These are phyloP conservation scores for Buathra laborator DNA, from an alignment of 2,888 invertebrate genomes.

Conservation along the genomic window DNA sequence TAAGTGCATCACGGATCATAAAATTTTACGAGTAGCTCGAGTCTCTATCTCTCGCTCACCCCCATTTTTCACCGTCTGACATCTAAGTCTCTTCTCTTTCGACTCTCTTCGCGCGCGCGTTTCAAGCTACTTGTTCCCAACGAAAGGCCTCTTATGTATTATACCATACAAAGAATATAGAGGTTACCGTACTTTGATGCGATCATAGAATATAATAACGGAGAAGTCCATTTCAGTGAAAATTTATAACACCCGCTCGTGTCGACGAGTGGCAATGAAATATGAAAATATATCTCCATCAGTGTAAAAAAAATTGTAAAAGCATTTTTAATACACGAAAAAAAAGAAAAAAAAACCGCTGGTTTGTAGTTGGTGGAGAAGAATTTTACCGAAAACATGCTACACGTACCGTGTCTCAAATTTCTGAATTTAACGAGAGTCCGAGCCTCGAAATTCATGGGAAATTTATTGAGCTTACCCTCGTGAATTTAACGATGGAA, in stretches of 20 bases:
- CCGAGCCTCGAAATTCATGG: neutral
- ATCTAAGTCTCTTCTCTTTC: slow-evolving; percentile 31
- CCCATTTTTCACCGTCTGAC: slow-evolving; percentile 33
- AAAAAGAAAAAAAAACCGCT: no score
- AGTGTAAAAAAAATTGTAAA: neutral
- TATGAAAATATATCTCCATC: neutral
- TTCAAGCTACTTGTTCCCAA: neutral
- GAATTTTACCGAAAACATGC: neutral
- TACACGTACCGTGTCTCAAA: neutral
- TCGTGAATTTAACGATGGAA: slow-evolving; percentile 31
- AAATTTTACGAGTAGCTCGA: slow-evolving; percentile 65
- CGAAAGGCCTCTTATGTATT: slow-evolving; percentile 6
- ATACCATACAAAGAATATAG: neutral
- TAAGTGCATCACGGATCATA: slow-evolving; percentile 65
- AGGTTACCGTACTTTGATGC: neutral
- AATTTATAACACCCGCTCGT: neutral
- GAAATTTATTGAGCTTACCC: slow-evolving; percentile 26
- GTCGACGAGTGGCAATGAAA: neutral
- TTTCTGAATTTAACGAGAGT: neutral
- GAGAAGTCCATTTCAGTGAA: neutral
- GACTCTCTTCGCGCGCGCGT: neutral
- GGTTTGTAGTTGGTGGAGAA: neutral
- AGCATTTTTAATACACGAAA: neutral
- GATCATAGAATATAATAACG: neutral
- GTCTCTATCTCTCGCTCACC: neutral